Conservation (phyloP, 2,888 invertebrate species). For the Tenodera sinensis region DNA sequence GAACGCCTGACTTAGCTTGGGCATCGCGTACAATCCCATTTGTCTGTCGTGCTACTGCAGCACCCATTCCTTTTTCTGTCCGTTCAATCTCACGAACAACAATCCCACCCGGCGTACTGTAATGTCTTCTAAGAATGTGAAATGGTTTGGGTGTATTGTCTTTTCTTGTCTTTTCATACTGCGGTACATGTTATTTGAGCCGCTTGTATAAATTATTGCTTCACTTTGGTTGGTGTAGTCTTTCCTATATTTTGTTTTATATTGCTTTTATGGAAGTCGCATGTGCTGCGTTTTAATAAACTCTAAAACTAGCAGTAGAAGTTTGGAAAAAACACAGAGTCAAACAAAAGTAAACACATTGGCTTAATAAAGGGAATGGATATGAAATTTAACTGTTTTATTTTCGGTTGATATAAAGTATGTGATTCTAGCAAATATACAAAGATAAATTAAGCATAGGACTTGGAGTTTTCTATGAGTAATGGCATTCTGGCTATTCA, state of each 20-base stretch:
- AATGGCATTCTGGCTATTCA: no score
- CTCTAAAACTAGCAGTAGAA: no score
- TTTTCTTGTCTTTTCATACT: not conserved
- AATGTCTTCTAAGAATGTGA: not conserved
- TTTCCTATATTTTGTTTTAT: not conserved
- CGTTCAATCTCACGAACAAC: not conserved
- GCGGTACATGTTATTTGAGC: not conserved
- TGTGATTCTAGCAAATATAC: no score
- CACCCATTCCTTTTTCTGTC: not conserved
- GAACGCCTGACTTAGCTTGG: not conserved
- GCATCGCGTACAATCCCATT: not conserved
- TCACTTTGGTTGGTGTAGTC: not conserved
- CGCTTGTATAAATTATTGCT: not conserved
- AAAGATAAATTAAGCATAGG: no score
- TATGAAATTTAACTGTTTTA: no score
- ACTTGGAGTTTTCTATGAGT: no score
- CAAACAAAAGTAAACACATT: no score
- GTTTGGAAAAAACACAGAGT: no score
- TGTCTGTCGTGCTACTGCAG: not conserved
- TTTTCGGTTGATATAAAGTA: no score
- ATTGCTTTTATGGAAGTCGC: no score
- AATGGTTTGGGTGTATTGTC: not conserved
- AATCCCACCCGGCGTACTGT: not conserved
- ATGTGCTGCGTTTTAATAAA: no score
- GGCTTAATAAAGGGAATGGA: no score